Evolutionary conservation across 2,797 vertebrate species (phyloP), one percentile per base, ranked within the genome.

Genomic region (Sparidentex hasta): DNA sequence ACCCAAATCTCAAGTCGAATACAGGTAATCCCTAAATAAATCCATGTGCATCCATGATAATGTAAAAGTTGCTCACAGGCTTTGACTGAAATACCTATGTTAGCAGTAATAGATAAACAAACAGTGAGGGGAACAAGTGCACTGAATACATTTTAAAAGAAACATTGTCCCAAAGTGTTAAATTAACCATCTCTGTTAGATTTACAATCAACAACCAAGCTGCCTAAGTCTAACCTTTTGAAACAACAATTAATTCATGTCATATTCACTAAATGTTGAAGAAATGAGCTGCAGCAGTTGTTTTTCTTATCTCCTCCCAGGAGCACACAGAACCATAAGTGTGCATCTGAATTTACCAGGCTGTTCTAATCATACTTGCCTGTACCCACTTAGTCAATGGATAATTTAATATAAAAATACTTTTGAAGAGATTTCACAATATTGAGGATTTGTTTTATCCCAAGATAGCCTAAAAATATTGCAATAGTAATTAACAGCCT

Each of bases 41-140:
- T 59, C 14, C 7, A 23, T 65, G 3, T 65, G 29, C 20, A 21
- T 25, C 58, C 56, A 56, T 76, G 17, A 55, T 80, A 47, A 79
- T 64, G 59, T 67, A 3, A 83, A 78, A 76, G 65, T 65, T 77
- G 20, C 48, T 85, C 72, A 81, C 23, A 13, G 50, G 44, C 20
- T 74, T 78, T 27, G 23, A 51, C 23, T 76, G 27, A 76, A 62
- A 76, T 75, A 47, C 29, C 25, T 76, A 23, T 69, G 50, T 65
- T 74, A 25, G 33, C 23, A 52, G 71, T 2, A n/a, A 38, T 18
- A 55, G 46, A 56, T 7, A 3, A 23, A 18, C 13, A 44, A 44
- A n/a, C 48, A 41, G 38, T n/a, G 13, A 48, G 48, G 29, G 21
- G 25, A 62, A 23, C 20, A 16, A 63, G n/a, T 52, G 23, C n/a